These are phyloP conservation scores for Coelopa pilipes DNA, from an alignment of 2,888 invertebrate genomes.

Conservation along the genomic window DNA sequence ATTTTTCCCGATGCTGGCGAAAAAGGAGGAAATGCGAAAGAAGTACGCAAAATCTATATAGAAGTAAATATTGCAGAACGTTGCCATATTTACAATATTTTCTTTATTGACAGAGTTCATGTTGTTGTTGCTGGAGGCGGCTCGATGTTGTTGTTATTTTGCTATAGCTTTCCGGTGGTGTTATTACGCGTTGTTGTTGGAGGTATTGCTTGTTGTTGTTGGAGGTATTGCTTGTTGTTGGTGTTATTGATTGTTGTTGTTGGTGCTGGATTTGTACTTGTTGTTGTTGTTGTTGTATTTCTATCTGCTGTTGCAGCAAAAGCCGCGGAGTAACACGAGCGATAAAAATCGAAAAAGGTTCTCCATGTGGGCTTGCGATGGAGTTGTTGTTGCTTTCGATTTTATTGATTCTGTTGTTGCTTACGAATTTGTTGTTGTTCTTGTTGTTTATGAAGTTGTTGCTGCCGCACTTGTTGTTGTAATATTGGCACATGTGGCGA, in stretches of 20 bases:
- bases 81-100: slow-evolving; percentile 11
- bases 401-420: too few relatives aligned
- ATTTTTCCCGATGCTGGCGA: too few relatives aligned
- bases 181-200: background rate
- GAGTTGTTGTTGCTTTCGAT: background rate
- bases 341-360: too few relatives aligned
- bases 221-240: background rate
- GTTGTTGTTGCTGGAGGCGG: background rate
- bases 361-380: background rate
- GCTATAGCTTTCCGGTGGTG: background rate
- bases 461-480: background rate
- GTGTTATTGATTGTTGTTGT: background rate
- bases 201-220: background rate
- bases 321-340: background rate
- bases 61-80: too few relatives aligned
- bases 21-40: too few relatives aligned
- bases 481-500: slow-evolving; percentile 13
- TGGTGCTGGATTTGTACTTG: background rate
- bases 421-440: too few relatives aligned
- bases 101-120: background rate
- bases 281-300: slow-evolving; percentile 7
- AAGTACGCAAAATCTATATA: too few relatives aligned
- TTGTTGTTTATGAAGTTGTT: too few relatives aligned
- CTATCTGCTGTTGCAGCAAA: background rate
- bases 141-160: background rate